Conservation (phyloP, 2,797 vertebrate genomes). For the Oryzias sinensis region DNA sequence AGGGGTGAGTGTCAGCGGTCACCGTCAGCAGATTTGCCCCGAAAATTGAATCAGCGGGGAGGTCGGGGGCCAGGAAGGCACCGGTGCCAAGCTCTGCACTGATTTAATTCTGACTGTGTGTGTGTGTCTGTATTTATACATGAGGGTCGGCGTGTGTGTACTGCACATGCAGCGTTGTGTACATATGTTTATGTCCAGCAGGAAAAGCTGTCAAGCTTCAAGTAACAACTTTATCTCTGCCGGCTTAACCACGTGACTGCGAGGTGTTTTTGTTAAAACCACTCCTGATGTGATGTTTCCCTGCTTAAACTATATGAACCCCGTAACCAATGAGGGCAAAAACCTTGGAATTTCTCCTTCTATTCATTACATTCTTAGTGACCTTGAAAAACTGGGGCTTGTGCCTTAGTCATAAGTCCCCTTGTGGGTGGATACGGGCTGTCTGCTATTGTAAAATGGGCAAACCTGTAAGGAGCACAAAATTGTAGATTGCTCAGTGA, state of each 20-base stretch:
- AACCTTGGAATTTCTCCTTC: too few relatives aligned
- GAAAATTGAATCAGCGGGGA: slow-evolving; percentile 73
- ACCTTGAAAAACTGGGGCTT: too few relatives aligned
- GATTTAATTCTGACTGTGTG: slow-evolving; percentile 59
- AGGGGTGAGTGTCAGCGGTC: slow-evolving; percentile 73
- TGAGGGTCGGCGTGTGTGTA: slow-evolving; percentile 26
- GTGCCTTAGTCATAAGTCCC: too few relatives aligned
- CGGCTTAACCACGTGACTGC: not conserved
- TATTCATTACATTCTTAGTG: too few relatives aligned
- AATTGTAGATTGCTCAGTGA: too few relatives aligned
- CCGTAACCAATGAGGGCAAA: too few relatives aligned
- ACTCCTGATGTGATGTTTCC: not conserved
- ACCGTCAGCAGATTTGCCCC: slow-evolving; percentile 62
- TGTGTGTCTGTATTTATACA: slow-evolving; percentile 20
- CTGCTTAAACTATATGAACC: not conserved
- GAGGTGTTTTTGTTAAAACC: not conserved
- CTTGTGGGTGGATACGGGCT: too few relatives aligned
- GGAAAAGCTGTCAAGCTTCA: not conserved
- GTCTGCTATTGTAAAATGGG: too few relatives aligned
- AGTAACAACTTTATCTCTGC: not conserved
- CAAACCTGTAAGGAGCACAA: too few relatives aligned
- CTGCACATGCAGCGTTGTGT: slow-evolving; percentile 31
- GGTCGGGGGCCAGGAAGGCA: slow-evolving; percentile 63
- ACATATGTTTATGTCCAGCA: slow-evolving; percentile 18
- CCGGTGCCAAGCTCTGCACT: slow-evolving; percentile 60